Evolutionary conservation across 2,888 invertebrate species (phyloP).

Genomic region (Pseudanteris insignis): DNA sequence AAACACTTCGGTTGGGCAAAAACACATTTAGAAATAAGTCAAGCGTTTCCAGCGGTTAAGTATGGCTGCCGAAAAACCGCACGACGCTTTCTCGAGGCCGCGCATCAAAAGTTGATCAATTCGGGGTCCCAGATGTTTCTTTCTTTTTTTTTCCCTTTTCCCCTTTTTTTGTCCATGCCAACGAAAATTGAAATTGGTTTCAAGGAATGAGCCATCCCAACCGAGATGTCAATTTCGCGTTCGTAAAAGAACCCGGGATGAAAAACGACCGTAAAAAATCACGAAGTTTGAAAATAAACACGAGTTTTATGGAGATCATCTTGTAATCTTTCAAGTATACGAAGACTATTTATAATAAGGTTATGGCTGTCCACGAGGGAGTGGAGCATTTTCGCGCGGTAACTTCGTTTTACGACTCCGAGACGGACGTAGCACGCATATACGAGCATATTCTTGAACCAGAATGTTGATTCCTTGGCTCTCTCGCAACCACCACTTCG

Average conservation of each 20-base stretch:
- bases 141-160: no score
- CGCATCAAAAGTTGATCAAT: no score
- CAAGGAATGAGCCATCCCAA: conserved; percentile 4
- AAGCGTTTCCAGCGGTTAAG: not conserved
- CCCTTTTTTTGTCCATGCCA: not conserved
- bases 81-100: not conserved
- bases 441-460: conserved; percentile 34
- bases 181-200: conserved; percentile 21
- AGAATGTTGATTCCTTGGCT: conserved; percentile 42
- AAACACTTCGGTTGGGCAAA: no score
- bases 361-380: conserved; percentile 26
- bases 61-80: conserved; percentile 8
- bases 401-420: conserved; percentile 41
- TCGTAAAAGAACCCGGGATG: conserved; percentile 7
- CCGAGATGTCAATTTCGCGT: conserved; percentile 10
- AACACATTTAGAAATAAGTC: no score
- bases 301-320: conserved; percentile 33
- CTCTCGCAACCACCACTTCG: conserved; percentile 22
- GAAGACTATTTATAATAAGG: conserved; percentile 41
- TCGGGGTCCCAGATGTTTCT: no score
- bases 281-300: conserved; percentile 33
- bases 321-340: conserved; percentile 32
- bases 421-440: conserved; percentile 30
- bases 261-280: conserved; percentile 35
- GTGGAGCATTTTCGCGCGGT: conserved; percentile 37